These are phyloP conservation scores for Electrona antarctica DNA, from an alignment of 2,113 vertebrate genomes.

Conservation along the genomic window DNA sequence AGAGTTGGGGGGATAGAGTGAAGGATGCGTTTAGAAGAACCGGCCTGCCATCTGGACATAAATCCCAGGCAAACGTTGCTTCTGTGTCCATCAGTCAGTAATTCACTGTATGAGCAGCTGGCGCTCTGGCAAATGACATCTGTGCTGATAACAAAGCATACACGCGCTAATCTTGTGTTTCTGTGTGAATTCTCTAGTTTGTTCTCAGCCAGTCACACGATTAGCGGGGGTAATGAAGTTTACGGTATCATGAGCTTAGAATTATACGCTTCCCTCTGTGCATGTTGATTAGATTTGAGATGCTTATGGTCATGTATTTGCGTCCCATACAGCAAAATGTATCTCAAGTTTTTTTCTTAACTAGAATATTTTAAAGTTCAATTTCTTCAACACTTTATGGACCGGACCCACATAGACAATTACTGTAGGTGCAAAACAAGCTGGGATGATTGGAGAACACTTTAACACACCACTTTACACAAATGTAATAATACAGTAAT, in stretches of 20 bases:
- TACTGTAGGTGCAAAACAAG: too few species aligned
- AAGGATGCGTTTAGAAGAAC: slow-evolving; percentile 13
- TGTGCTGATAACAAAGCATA: neutral
- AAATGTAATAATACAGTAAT: too few species aligned
- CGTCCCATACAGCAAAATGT: too few species aligned
- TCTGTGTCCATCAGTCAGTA: slow-evolving; percentile 33
- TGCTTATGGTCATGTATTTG: too few species aligned
- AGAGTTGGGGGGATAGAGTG: neutral
- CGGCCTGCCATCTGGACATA: slow-evolving; percentile 56
- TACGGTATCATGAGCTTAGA: neutral
- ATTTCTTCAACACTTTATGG: too few species aligned
- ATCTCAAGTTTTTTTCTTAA: too few species aligned
- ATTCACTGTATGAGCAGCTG: slow-evolving; percentile 44
- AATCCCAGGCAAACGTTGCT: slow-evolving; percentile 54
- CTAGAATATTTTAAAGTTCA: too few species aligned
- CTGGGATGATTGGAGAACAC: too few species aligned
- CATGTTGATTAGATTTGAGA: too few species aligned
- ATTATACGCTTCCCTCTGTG: neutral
- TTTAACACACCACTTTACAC: too few species aligned
- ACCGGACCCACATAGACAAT: too few species aligned
- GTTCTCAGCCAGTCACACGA: neutral
- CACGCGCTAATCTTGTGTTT: slow-evolving; percentile 21
- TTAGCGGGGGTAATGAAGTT: neutral
- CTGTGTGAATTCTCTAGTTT: slow-evolving; percentile 11
- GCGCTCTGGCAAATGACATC: slow-evolving; percentile 19